Conservation (phyloP, 2,113 vertebrate genomes). For the Myiozetetes cayanensis region DNA sequence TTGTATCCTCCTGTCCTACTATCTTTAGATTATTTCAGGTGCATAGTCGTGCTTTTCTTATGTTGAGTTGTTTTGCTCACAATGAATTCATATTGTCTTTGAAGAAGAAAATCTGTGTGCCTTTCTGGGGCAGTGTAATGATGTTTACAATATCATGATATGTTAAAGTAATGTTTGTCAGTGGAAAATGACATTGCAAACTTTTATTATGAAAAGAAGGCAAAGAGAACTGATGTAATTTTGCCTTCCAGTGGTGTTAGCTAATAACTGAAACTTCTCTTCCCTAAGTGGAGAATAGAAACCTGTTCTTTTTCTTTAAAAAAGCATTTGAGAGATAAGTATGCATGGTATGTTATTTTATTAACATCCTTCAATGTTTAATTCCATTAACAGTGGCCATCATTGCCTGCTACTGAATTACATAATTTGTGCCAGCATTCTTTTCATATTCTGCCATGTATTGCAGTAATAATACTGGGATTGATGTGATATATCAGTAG, state of each 20-base stretch:
- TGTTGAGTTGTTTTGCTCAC: background rate
- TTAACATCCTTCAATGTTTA: background rate
- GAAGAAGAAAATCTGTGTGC: background rate
- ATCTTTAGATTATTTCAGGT: background rate
- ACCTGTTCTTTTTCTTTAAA: background rate
- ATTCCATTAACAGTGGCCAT: background rate
- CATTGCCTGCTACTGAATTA: background rate
- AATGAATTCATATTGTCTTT: background rate
- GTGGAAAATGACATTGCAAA: background rate
- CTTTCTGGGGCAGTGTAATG: background rate
- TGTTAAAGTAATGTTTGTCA: background rate
- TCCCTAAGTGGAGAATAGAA: background rate
- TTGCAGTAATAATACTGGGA: background rate
- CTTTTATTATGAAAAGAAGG: background rate
- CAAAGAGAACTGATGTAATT: background rate
- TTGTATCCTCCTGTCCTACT: background rate
- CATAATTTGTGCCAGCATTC: background rate
- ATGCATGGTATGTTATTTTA: background rate
- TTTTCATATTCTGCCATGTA: background rate
- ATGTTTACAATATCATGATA: background rate
- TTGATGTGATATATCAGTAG: background rate
- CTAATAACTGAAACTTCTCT: background rate
- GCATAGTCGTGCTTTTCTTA: background rate
- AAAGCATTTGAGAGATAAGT: background rate
- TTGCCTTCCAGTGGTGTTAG: background rate